These are phyloP conservation scores for Atta texana DNA, from an alignment of 1,140 invertebrate genomes.

Conservation along the genomic window DNA sequence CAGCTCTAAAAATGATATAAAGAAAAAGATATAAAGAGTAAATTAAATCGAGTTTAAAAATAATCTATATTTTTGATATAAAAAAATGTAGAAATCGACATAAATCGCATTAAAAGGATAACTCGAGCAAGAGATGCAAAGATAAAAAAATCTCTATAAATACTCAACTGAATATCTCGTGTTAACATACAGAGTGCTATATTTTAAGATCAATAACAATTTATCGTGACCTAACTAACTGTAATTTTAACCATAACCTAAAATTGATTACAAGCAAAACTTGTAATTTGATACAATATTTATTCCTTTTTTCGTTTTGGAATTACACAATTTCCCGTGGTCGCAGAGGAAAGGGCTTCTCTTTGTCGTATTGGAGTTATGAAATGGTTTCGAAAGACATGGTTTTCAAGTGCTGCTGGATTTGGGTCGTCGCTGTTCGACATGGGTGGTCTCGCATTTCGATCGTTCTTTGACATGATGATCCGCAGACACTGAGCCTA, in stretches of 20 bases:
- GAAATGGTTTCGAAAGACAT: conserved; percentile 56
- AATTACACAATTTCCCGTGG: conserved; percentile 10
- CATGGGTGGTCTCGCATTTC: conserved; percentile 50
- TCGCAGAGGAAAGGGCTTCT: conserved; percentile 21
- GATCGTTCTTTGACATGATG: conserved; percentile 26
- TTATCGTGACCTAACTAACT: background rate
- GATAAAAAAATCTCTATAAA: background rate
- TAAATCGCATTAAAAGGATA: too few species aligned
- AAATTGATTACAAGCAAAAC: background rate
- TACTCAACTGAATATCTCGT: background rate
- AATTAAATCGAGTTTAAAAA: background rate
- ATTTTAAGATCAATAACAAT: background rate
- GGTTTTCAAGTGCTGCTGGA: conserved; percentile 43
- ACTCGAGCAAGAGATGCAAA: background rate
- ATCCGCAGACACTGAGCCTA: conserved; percentile 10
- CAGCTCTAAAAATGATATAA: too few species aligned
- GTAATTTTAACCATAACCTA: background rate
- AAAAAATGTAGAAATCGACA: too few species aligned
- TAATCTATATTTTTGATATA: too few species aligned
- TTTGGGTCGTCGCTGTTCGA: conserved; percentile 52
- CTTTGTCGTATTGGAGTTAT: conserved; percentile 32
- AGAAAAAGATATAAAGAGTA: too few species aligned
- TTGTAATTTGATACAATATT: background rate
- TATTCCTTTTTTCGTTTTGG: background rate
- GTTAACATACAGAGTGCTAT: background rate